Evolutionary conservation across 2,888 invertebrate species (phyloP).

Genomic region (Diaprepes abbreviatus): DNA sequence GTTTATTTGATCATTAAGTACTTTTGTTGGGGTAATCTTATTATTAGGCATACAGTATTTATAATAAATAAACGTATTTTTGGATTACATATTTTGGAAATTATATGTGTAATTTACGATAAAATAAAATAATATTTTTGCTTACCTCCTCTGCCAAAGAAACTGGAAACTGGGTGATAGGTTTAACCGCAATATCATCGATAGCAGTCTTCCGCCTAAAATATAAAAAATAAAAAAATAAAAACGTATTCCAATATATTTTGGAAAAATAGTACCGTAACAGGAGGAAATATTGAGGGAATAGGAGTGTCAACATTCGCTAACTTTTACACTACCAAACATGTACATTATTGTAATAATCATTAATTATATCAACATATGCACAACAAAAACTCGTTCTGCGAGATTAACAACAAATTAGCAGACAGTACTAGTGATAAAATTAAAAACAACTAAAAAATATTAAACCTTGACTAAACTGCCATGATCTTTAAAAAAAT

Average conservation of each 20-base stretch:
- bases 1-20: too few relatives aligned
- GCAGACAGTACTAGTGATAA: constrained; percentile 49
- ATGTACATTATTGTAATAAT: constrained; percentile 13
- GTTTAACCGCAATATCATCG: constrained; percentile 90
- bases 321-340: constrained; percentile 3
- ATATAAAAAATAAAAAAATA: constrained; percentile 33
- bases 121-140: too few relatives aligned
- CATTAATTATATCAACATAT: constrained; percentile 33
- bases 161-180: constrained; percentile 87
- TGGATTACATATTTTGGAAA: too few relatives aligned
- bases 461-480: constrained; percentile 50
- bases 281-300: constrained; percentile 60
- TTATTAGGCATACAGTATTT: too few relatives aligned
- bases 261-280: constrained; percentile 56
- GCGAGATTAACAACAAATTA: constrained; percentile 45
- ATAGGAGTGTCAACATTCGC: constrained; percentile 58
- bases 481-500: constrained; percentile 19
- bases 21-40: too few relatives aligned
- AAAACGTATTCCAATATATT: constrained; percentile 3
- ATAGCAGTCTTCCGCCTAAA: constrained; percentile 79
- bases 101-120: too few relatives aligned
- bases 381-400: constrained; percentile 56
- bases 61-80: too few relatives aligned
- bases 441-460: constrained; percentile 55
- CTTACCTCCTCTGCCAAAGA: constrained; percentile 87